Percentiles rank a stretch among this genome's conserved stretches.
These are phyloP conservation scores for Apomyelois bistriatella DNA, from an alignment of 2,888 invertebrate genomes.

Conservation along the genomic window DNA sequence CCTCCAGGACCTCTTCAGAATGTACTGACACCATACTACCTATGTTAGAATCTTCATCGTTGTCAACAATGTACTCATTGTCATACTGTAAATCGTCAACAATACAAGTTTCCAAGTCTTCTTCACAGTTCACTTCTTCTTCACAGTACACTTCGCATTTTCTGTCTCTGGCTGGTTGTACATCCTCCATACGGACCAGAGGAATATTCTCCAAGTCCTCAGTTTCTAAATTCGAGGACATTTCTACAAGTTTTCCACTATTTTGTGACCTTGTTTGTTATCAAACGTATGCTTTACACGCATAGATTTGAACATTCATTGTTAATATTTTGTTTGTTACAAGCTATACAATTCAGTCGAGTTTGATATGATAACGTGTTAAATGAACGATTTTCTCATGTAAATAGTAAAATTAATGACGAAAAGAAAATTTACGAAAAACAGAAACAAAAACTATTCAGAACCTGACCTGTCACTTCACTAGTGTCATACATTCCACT, in stretches of 20 bases:
- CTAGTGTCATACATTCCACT: too few species aligned
- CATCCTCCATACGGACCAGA: constrained; percentile 64
- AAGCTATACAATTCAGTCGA: neutral
- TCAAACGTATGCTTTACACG: neutral
- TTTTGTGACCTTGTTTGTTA: neutral
- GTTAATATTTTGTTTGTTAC: neutral
- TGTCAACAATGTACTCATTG: constrained; percentile 41
- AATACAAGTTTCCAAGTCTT: constrained; percentile 40
- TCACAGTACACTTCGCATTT: constrained; percentile 24
- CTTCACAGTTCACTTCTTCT: constrained; percentile 21
- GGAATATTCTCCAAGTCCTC: constrained; percentile 64
- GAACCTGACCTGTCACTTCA: too few species aligned
- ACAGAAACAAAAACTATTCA: too few species aligned
- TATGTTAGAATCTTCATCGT: constrained; percentile 56
- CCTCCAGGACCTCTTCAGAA: constrained; percentile 45
- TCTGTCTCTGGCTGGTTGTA: constrained; percentile 53
- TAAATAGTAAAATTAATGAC: too few species aligned
- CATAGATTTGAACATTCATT: neutral
- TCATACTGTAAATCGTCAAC: constrained; percentile 41
- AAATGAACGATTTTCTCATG: neutral
- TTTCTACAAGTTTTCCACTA: constrained; percentile 26
- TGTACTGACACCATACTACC: constrained; percentile 62
- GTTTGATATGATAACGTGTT: neutral
- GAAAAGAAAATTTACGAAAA: too few species aligned
- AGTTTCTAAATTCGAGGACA: constrained; percentile 56